These are phyloP conservation scores for Cricetomys ansorgei DNA, from an alignment of 2,113 vertebrate genomes.

Conservation along the genomic window DNA sequence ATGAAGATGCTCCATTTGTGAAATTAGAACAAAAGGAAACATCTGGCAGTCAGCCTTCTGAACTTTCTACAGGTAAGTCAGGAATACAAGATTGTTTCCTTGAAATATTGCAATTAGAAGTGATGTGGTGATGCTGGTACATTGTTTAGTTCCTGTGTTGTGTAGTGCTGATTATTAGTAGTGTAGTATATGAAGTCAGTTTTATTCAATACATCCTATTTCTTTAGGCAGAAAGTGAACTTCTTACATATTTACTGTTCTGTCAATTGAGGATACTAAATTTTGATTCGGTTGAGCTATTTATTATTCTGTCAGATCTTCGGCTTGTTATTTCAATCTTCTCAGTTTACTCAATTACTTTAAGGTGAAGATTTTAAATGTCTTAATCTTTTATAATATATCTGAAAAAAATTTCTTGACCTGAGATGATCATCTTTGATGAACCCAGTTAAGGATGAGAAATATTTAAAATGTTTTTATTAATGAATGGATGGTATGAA, in stretches of 20 bases:
- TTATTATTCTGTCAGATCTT: not conserved
- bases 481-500: slow-evolving; percentile 8
- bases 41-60: not conserved
- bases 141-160: not conserved
- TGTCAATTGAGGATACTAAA: not conserved
- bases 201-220: not conserved
- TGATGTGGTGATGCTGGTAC: not conserved
- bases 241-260: not conserved
- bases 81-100: not conserved
- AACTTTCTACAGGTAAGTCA: slow-evolving; percentile 67
- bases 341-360: not conserved
- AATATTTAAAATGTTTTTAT: slow-evolving; percentile 39
- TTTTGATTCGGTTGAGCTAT: not conserved
- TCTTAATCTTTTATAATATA: slow-evolving; percentile 19
- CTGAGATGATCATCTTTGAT: slow-evolving; percentile 38
- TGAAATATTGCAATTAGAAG: not conserved
- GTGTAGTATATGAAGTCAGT: not conserved
- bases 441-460: slow-evolving; percentile 48
- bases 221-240: not conserved
- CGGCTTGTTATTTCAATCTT: not conserved
- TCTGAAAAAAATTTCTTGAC: slow-evolving; percentile 17
- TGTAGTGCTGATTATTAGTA: not conserved
- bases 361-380: not conserved
- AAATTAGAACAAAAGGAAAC: slow-evolving; percentile 52
- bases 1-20: slow-evolving; percentile 31